Evolutionary conservation across 2,113 vertebrate genomes (phyloP), one percentile per base, ranked within the genome.

Genomic region (Polyodon spathula): DNA sequence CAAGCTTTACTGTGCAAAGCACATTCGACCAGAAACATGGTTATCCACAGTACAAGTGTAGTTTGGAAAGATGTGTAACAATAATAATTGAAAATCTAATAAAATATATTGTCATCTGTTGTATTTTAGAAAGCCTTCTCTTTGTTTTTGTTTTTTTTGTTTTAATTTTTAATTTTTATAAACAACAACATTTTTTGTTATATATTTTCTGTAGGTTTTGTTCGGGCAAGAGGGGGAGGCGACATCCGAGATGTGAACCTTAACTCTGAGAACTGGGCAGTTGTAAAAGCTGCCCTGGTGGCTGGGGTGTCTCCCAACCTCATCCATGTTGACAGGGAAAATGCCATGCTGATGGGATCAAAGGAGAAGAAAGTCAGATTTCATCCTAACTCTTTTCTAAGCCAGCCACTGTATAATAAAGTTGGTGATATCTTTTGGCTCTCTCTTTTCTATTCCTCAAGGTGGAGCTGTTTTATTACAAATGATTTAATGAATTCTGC

Each of bases 251-350:
- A 94, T 39, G 89, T 95, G 61, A 99, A 99, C 65, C 66, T 83
- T 62, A 95, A 99, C 68, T 97, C 94, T 0, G 96, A 98, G 59
- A 98, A 97, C 75, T 99, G 94, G 96, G 88, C 94, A 2, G 87
- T 98, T 2, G 85, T 99, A 61, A 99, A 99, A 78, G 94, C 94
- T 48, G 94, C 96, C 0, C 73, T 99, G 73, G 87, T 93, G 62
- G 84, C 92, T 1, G 96, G 95, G 15, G 93, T 97, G 91, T 97
- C 96, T 73, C 95, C 96, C 57, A 93, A 94, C 69, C 69, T 98
- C 39, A 83, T 93, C 56, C 83, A 93, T 1, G 73, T 94, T 65
- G 82, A 97, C 73, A 84, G 80, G 61, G 81, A 86, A 5, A 85
- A 58, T 52, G 67, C 83, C 39, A 57, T 77, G 60, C 80, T 92